Evolutionary conservation across 2,113 vertebrate species (phyloP), one percentile per base, ranked within the genome.

Genomic region (Myrmophylax atrothorax): DNA sequence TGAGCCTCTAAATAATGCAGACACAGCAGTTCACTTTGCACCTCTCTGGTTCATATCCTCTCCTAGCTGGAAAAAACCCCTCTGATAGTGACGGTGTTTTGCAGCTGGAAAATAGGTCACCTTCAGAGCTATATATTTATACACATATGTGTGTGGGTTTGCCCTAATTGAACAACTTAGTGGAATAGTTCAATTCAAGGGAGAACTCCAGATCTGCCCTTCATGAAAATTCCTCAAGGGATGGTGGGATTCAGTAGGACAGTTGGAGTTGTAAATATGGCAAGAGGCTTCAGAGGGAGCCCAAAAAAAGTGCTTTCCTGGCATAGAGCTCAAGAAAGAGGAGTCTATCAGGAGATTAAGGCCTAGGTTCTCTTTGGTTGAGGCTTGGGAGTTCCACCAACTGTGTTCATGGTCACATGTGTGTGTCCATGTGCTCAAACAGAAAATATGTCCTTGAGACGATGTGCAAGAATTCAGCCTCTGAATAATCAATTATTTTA

Each of bases 51-150:
- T 86, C 68, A 26, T 35, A 94, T 66, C 72, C 58, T 79, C 76
- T 77, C 80, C 53, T 60, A 44, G 84, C 77, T 88, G 92, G 95
- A 84, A 93, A 74, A 93, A 74, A 93, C 35, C 17, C 26, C 37
- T 81, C 68, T 31, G 59, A 66, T 22, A 69, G 68, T 0, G 2
- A 75, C 50, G 24, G 56, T 42, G 66, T 87, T 95, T 60, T 91
- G 62, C 79, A 86, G 76, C 81, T 93, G 89, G 80, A 93, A 97
- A 97, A 92, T 77, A 95, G 87, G 96, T 97, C 94, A 91, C 90
- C 38, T 52, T 64, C 79, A 69, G 25, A 88, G 35, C 12, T 44
- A 1, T 50, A 1, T 63, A 19, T 76, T 92, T 86, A 16, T 77
- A 74, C 26, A 82, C 28, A 58, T 7, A 1, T 9, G 23, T 52